Percentiles rank a stretch among this genome's conserved stretches.
Conservation (phyloP, 2,797 vertebrate species). For the Acridotheres tristis region DNA sequence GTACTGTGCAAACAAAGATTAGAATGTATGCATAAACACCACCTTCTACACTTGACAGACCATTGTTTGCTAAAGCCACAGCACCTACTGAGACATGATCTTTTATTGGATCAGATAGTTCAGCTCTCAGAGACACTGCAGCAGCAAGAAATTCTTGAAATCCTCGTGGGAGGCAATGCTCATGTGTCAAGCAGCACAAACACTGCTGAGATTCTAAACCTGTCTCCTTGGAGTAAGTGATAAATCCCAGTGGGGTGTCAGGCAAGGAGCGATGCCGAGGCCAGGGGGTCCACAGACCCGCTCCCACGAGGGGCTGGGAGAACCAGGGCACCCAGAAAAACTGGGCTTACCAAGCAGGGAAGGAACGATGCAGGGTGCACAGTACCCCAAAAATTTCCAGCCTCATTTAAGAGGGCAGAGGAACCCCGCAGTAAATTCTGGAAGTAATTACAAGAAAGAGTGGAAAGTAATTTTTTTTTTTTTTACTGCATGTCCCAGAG, state of each 20-base stretch:
- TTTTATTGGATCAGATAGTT: conserved; percentile 4
- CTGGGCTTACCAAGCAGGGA: not conserved
- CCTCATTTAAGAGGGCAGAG: not conserved
- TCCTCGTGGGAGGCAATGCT: not conserved
- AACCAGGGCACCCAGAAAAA: not conserved
- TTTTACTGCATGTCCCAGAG: not conserved
- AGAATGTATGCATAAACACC: not conserved
- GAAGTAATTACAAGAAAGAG: not conserved
- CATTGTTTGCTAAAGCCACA: not conserved
- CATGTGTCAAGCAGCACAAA: not conserved
- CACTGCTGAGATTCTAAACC: not conserved
- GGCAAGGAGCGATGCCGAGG: not conserved
- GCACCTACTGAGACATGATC: not conserved
- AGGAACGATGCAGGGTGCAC: not conserved
- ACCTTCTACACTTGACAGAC: not conserved
- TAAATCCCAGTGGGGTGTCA: rapidly evolving
- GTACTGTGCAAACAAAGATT: not conserved
- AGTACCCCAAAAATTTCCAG: not conserved
- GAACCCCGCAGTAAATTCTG: not conserved
- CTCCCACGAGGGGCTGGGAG: not conserved
- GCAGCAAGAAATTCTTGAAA: not conserved
- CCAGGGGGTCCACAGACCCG: not conserved
- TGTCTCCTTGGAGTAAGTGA: rapidly evolving
- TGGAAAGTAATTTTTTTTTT: not conserved
- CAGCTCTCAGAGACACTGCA: not conserved